Evolutionary conservation across 2,113 vertebrate species (phyloP).

Genomic region (Bagarius yarrelli): DNA sequence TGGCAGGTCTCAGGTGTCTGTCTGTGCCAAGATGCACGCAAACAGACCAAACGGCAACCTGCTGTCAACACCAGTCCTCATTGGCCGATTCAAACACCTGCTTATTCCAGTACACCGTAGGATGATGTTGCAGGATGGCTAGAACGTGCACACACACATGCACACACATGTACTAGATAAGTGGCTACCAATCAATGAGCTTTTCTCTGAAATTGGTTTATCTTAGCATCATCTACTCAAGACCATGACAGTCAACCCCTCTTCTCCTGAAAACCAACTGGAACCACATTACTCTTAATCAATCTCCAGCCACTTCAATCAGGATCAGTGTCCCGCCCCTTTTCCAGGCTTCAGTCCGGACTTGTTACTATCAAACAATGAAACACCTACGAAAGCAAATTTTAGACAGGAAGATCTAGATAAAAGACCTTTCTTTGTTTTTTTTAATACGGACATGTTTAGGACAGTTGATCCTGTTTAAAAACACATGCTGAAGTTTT

Average conservation of each 20-base stretch:
- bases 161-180: background rate
- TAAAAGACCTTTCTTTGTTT: background rate
- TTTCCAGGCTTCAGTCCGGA: background rate
- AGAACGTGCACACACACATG: background rate
- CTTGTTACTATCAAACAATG: background rate
- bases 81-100: constrained; percentile 30
- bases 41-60: constrained; percentile 5
- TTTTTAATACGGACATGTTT: background rate
- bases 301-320: constrained; percentile 16
- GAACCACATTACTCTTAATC: constrained; percentile 24
- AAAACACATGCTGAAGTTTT: constrained; percentile 29
- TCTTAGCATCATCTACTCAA: background rate
- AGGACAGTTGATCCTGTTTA: constrained; percentile 39
- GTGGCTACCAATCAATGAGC: constrained; percentile 6
- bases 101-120: background rate
- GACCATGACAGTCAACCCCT: constrained; percentile 3
- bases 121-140: background rate
- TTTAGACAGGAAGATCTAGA: background rate
- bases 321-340: constrained; percentile 1
- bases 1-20: constrained; percentile 25
- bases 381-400: constrained; percentile 14
- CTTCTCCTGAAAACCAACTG: background rate
- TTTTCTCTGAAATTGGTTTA: constrained; percentile 7
- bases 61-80: constrained; percentile 14
- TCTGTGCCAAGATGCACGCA: constrained; percentile 6